These are phyloP conservation scores for Theonella swinhoei DNA, from an alignment of 37 sponge, comb jelly and placozoan genomes.

Conservation along the genomic window DNA sequence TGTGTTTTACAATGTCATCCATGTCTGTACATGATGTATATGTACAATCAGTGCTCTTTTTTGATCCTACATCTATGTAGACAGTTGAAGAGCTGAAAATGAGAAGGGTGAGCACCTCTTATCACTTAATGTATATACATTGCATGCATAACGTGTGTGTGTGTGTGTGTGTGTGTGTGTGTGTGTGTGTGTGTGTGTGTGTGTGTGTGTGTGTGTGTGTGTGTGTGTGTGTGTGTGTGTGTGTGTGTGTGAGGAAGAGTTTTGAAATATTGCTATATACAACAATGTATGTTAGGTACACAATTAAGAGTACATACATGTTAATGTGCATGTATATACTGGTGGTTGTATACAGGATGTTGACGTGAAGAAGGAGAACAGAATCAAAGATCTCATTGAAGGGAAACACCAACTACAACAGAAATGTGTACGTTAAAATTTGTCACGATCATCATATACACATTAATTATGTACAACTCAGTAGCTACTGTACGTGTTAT, in stretches of 20 bases:
- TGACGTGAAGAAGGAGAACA: constrained; percentile 55
- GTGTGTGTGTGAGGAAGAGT: too few species aligned
- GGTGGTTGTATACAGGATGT: constrained; percentile 4
- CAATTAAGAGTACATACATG: too few species aligned
- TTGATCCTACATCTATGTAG: background rate
- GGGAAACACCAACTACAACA: constrained; percentile 48
- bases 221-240: too few species aligned
- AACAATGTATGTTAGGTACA: background rate
- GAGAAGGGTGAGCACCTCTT: constrained; percentile 59
- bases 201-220: too few species aligned
- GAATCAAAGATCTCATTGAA: constrained; percentile 28
- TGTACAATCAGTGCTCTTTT: background rate
- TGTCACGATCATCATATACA: background rate
- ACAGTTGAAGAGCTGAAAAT: constrained; percentile 66
- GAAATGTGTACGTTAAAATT: constrained; percentile 28
- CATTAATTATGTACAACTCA: background rate
- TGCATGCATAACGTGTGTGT: too few species aligned
- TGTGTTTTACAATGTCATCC: too few species aligned
- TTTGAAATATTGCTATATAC: background rate
- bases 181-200: too few species aligned
- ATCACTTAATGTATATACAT: background rate
- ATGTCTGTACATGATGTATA: background rate
- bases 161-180: too few species aligned
- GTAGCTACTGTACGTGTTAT: too few species aligned
- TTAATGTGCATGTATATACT: background rate